Percentiles rank a stretch among this genome's conserved stretches.
These are phyloP conservation scores for Lasiommata megera DNA, from an alignment of 2,888 invertebrate species.

Conservation along the genomic window DNA sequence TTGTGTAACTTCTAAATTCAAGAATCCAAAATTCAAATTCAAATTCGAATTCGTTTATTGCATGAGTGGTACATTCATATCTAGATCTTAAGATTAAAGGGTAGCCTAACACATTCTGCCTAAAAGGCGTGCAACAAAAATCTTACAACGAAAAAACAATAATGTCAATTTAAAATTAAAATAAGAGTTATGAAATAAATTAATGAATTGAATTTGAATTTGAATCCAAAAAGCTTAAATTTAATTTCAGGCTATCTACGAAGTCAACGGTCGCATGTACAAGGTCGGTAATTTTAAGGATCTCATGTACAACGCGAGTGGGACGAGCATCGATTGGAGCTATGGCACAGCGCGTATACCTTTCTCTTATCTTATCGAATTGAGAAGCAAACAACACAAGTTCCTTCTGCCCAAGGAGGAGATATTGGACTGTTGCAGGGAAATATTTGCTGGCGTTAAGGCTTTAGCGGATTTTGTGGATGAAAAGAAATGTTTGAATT, in stretches of 20 bases:
- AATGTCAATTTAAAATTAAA: too few species aligned
- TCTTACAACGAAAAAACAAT: too few species aligned
- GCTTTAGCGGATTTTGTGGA: conserved; percentile 62
- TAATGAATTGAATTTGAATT: too few species aligned
- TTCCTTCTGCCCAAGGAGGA: conserved; percentile 60
- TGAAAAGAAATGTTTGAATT: conserved; percentile 54
- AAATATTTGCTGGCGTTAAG: conserved; percentile 54
- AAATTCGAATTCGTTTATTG: too few species aligned
- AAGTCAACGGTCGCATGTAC: conserved; percentile 64
- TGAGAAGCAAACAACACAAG: conserved; percentile 60
- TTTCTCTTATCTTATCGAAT: conserved; percentile 66
- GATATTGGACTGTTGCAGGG: conserved; percentile 61
- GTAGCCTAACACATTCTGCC: too few species aligned
- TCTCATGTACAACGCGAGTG: conserved; percentile 67
- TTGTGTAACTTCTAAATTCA: too few species aligned
- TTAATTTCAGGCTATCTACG: conserved; percentile 63
- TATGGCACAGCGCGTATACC: conserved; percentile 69
- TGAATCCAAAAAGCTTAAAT: too few species aligned
- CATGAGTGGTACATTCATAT: too few species aligned
- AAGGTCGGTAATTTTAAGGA: conserved; percentile 74
- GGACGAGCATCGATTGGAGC: conserved; percentile 75
- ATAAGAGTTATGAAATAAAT: too few species aligned
- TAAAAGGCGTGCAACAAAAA: too few species aligned
- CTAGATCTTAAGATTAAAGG: too few species aligned
- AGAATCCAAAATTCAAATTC: too few species aligned